phyloP scores from a whole-genome alignment of 2,113 vertebrate species.

The Myrmecobius fasciatus region DNA sequence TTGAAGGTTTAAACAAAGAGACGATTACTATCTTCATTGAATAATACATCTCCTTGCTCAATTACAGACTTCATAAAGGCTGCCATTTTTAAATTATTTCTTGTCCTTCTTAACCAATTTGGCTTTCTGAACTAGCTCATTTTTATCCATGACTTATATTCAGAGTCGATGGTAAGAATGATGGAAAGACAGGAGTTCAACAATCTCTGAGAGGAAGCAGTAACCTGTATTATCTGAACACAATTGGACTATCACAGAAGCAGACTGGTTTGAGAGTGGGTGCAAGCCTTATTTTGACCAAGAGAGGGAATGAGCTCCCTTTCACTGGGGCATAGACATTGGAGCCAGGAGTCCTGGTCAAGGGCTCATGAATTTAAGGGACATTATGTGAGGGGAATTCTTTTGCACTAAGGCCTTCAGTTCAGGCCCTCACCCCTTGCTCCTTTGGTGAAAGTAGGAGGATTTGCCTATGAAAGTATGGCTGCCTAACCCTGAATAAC shows the following conservation, averaged over 20 bases:
- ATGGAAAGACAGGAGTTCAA: neutral
- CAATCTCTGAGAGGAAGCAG: neutral
- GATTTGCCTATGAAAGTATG: neutral
- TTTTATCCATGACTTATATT: neutral
- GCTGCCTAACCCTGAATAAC: no score
- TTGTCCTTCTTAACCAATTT: neutral
- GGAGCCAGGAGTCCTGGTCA: no score
- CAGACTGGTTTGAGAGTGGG: neutral
- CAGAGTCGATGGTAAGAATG: neutral
- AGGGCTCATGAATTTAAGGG: neutral
- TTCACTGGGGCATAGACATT: no score
- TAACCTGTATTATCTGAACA: neutral
- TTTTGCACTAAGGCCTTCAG: neutral
- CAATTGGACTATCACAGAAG: neutral
- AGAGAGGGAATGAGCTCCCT: neutral
- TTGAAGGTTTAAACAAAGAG: no score
- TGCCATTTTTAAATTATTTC: neutral
- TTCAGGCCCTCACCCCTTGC: neutral
- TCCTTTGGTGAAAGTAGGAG: neutral
- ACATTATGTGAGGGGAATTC: neutral
- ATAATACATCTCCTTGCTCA: neutral
- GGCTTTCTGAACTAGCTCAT: neutral
- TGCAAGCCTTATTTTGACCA: neutral
- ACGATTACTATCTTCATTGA: neutral
- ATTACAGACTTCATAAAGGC: neutral